A percentile compares a stretch with the other conserved stretches of the same genome.
Conservation (phyloP, 2,797 vertebrate species). For the Rhadinocentrus ornatus region DNA sequence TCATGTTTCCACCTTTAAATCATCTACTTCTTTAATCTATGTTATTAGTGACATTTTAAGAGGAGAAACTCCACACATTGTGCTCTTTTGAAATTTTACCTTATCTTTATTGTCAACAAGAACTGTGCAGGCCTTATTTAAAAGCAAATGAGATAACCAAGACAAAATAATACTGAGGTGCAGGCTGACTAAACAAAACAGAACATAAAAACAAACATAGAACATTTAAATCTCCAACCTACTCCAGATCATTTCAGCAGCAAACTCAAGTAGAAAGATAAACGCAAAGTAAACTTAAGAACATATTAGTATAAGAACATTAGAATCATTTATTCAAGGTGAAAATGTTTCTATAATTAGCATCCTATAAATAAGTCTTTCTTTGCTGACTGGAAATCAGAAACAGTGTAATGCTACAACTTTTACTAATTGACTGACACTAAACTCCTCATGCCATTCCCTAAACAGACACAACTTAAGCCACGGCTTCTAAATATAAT, state of each 20-base stretch:
- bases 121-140: slow-evolving; percentile 48
- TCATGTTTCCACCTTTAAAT: not conserved
- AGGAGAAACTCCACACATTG: slow-evolving; percentile 18
- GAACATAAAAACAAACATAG: slow-evolving; percentile 24
- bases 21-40: not conserved
- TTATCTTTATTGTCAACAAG: slow-evolving; percentile 69
- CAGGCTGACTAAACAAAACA: slow-evolving; percentile 12
- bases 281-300: slow-evolving; percentile 40
- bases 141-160: slow-evolving; percentile 45
- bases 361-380: slow-evolving; percentile 48
- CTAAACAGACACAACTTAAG: slow-evolving; percentile 66
- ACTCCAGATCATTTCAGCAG: slow-evolving; percentile 27
- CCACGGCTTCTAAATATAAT: slow-evolving; percentile 65
- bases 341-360: slow-evolving; percentile 34
- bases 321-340: slow-evolving; percentile 24
- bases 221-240: slow-evolving; percentile 7
- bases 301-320: slow-evolving; percentile 26
- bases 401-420: slow-evolving; percentile 66
- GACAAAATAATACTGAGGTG: slow-evolving; percentile 42
- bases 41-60: not conserved
- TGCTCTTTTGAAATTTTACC: slow-evolving; percentile 28
- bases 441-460: slow-evolving; percentile 57
- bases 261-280: slow-evolving; percentile 42
- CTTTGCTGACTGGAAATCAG: slow-evolving; percentile 36
- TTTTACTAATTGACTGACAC: slow-evolving; percentile 60